Percentiles rank a stretch among this genome's conserved stretches.
These are phyloP conservation scores for Dasypus novemcinctus DNA, from an alignment of 2,113 vertebrate genomes.

Conservation along the genomic window DNA sequence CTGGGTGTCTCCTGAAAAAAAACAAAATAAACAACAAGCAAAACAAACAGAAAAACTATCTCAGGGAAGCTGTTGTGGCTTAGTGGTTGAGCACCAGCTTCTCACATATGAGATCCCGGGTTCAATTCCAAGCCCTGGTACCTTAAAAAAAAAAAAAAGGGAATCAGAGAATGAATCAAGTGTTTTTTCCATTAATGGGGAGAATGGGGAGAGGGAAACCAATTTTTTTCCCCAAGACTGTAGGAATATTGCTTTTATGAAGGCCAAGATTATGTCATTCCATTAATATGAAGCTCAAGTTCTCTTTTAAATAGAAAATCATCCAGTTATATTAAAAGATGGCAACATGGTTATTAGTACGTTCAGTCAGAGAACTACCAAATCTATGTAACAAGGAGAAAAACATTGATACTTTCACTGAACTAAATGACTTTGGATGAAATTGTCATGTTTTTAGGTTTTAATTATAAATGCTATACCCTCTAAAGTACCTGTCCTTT, in stretches of 20 bases:
- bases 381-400: neutral
- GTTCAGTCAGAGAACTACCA: neutral
- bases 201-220: neutral
- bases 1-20: no score
- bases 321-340: neutral
- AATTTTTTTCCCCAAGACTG: neutral
- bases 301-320: neutral
- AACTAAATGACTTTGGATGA: neutral
- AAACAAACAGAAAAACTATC: no score
- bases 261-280: neutral
- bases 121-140: no score
- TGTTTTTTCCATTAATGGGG: neutral
- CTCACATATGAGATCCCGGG: no score
- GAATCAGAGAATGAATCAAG: neutral
- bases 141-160: neutral
- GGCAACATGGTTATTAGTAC: neutral
- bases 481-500: neutral
- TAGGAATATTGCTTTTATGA: neutral
- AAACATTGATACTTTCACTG: neutral
- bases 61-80: no score
- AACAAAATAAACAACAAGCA: no score
- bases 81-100: no score
- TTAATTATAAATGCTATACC: neutral
- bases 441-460: neutral
- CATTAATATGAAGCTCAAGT: neutral